Percentiles rank a stretch among this genome's conserved stretches.
These are phyloP conservation scores for Chamaetylas fuelleborni DNA, from an alignment of 2,113 vertebrate species.

Conservation along the genomic window DNA sequence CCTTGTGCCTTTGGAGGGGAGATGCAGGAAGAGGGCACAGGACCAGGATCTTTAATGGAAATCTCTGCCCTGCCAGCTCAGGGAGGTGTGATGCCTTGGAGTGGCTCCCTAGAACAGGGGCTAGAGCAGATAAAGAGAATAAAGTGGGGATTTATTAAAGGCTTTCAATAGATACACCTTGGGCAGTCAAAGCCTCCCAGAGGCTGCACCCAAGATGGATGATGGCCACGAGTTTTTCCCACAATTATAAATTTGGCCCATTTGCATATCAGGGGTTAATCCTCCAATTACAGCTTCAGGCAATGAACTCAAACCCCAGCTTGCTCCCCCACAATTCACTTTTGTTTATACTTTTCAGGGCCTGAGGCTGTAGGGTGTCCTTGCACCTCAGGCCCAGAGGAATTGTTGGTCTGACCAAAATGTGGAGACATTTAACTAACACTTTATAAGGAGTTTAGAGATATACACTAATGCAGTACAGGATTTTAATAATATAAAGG, in stretches of 20 bases:
- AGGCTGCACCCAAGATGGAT: neutral
- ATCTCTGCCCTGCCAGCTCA: neutral
- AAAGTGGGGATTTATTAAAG: neutral
- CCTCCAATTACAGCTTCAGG: neutral
- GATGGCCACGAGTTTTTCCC: neutral
- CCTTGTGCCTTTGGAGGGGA: rapidly evolving
- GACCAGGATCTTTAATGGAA: neutral
- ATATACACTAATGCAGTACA: neutral
- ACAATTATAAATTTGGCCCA: no score
- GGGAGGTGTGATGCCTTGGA: neutral
- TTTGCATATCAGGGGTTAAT: neutral
- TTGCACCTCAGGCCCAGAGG: neutral
- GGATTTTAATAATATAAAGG: neutral
- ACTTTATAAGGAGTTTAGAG: neutral
- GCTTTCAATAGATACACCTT: no score
- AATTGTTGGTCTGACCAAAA: neutral
- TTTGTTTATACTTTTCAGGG: neutral
- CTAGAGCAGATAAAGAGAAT: neutral
- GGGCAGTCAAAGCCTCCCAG: neutral
- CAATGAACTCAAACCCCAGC: neutral
- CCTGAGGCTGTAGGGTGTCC: neutral
- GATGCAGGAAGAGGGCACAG: neutral
- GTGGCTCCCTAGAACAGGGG: neutral
- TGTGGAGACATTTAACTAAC: neutral
- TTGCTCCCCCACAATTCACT: neutral